Percentiles rank a stretch among this genome's conserved stretches.
These are phyloP conservation scores for Aphidius ervi DNA, from an alignment of 1,140 invertebrate genomes.

Conservation along the genomic window DNA sequence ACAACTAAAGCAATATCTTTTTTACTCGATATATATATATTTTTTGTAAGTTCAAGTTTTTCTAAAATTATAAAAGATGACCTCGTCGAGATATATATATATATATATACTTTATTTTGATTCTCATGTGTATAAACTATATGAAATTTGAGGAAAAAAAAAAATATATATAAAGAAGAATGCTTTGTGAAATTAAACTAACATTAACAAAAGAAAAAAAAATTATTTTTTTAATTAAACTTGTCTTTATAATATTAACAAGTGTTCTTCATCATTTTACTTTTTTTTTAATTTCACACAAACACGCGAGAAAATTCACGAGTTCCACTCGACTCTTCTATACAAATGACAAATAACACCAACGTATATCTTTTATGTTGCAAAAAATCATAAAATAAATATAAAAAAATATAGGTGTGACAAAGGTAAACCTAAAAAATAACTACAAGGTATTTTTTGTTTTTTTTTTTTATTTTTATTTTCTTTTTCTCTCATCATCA, in stretches of 20 bases:
- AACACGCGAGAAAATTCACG: background rate
- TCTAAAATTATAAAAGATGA: background rate
- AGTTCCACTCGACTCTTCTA: background rate
- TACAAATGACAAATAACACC: background rate
- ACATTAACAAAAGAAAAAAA: background rate
- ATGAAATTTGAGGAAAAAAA: background rate
- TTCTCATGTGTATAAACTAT: too few species aligned
- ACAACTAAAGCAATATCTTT: conserved; percentile 6
- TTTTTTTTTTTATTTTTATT: conserved; percentile 5
- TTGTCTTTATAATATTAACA: background rate
- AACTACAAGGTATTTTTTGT: background rate
- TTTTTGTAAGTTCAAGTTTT: background rate
- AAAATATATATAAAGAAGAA: too few species aligned
- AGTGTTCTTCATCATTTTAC: background rate
- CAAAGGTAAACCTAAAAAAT: too few species aligned
- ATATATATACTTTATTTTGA: too few species aligned
- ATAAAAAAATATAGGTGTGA: too few species aligned
- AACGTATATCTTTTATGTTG: background rate
- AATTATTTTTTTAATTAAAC: background rate
- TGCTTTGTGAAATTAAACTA: background rate
- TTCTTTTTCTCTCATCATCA: background rate
- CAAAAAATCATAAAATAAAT: too few species aligned
- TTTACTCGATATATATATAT: conserved; percentile 7
- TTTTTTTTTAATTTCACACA: background rate
- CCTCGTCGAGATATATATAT: too few species aligned